Evolutionary conservation across 2,888 invertebrate genomes (phyloP).

Genomic region (Agrochola circellaris): DNA sequence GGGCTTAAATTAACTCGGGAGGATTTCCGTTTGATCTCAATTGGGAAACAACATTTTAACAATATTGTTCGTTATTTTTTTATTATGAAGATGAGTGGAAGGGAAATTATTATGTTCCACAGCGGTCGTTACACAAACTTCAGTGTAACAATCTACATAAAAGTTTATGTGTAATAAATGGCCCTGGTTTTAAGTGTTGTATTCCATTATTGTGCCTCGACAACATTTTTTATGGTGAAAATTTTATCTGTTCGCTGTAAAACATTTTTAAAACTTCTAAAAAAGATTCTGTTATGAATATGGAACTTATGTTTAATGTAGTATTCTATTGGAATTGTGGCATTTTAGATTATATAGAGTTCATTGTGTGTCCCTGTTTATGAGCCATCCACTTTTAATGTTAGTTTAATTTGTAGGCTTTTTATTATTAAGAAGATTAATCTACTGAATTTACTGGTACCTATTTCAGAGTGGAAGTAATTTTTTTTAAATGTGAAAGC

Average conservation of each 20-base stretch:
- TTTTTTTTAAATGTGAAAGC: not conserved
- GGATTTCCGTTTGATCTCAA: constrained; percentile 47
- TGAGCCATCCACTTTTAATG: not conserved
- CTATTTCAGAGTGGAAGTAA: not conserved
- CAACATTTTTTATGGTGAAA: constrained; percentile 62
- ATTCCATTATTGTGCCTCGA: constrained; percentile 61
- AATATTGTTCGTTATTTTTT: constrained; percentile 35
- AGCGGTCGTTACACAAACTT: constrained; percentile 62
- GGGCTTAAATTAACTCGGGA: constrained; percentile 41
- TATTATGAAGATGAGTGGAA: constrained; percentile 40
- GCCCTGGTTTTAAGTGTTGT: constrained; percentile 64
- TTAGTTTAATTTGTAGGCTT: not conserved
- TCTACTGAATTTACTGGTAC: not conserved
- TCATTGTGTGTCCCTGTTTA: constrained; percentile 5
- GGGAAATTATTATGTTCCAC: constrained; percentile 62
- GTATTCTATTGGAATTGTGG: constrained; percentile 5
- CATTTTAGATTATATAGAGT: not conserved
- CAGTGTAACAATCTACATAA: constrained; percentile 68
- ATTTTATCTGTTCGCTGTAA: constrained; percentile 46
- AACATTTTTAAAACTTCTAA: constrained; percentile 36
- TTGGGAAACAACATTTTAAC: constrained; percentile 33
- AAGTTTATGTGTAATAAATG: constrained; percentile 73
- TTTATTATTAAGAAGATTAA: not conserved
- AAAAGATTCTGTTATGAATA: constrained; percentile 25
- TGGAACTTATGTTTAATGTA: constrained; percentile 15